Evolutionary conservation across 2,888 invertebrate genomes (phyloP).

Genomic region (Tenthredo amoena): DNA sequence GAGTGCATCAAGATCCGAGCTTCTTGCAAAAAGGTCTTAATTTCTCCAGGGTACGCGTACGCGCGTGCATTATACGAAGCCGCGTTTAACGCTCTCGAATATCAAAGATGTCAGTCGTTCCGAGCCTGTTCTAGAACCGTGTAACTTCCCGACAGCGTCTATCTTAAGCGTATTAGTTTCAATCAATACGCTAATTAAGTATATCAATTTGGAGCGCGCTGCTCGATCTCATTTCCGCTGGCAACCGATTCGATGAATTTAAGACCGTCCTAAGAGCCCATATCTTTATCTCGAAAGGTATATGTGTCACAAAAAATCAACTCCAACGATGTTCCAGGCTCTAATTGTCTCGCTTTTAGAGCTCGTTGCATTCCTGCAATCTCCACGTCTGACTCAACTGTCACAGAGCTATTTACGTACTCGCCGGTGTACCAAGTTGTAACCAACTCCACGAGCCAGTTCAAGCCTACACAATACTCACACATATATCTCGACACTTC

Average conservation of each 20-base stretch:
- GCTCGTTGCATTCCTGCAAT: conserved; percentile 42
- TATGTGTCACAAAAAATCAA: neutral
- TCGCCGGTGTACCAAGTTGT: conserved; percentile 12
- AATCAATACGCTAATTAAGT: conserved; percentile 47
- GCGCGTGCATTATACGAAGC: neutral
- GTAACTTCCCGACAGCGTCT: neutral
- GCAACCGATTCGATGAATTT: neutral
- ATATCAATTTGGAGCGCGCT: conserved; percentile 4
- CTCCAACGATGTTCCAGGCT: neutral
- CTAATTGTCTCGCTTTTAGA: conserved; percentile 42
- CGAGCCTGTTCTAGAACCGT: neutral
- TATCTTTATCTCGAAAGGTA: neutral
- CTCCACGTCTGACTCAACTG: conserved; percentile 39
- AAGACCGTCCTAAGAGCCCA: neutral
- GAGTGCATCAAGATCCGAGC: neutral
- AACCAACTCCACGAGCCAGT: conserved; percentile 29
- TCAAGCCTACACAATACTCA: conserved; percentile 19
- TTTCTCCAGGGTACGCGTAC: neutral
- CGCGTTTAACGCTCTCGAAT: neutral
- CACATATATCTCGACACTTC: neutral
- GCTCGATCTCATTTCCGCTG: conserved; percentile 9
- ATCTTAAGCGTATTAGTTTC: conserved; percentile 37
- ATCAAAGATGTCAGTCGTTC: neutral
- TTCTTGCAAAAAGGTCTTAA: conserved; percentile 26
- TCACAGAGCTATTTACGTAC: conserved; percentile 49